Percentiles rank a stretch among this genome's conserved stretches.
Conservation (phyloP, 2,888 invertebrate species). For the Drepanosiphum platanoidis region DNA sequence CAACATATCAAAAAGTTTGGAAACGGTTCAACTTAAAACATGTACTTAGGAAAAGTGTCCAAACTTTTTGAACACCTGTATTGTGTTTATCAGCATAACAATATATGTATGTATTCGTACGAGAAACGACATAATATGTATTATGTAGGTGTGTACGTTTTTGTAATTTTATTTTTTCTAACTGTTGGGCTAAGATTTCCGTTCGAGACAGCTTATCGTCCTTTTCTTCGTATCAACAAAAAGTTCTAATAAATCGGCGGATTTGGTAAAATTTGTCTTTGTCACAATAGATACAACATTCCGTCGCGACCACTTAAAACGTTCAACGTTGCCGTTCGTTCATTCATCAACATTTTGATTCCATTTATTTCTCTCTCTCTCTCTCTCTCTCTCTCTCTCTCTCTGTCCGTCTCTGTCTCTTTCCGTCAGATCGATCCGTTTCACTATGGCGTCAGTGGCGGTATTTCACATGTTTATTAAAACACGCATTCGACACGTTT, state of each 20-base stretch:
- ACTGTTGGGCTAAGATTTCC: neutral
- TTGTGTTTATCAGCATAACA: too few species aligned
- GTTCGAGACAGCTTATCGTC: neutral
- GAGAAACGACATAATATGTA: too few species aligned
- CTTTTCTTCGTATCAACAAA: neutral
- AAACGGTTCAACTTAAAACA: too few species aligned
- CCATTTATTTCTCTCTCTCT: neutral
- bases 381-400: neutral
- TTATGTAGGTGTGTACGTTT: neutral
- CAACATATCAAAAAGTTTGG: too few species aligned
- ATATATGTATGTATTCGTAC: too few species aligned
- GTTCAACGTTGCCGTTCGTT: neutral
- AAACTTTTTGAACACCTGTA: too few species aligned
- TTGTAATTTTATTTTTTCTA: neutral
- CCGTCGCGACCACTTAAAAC: neutral
- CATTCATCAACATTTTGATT: neutral
- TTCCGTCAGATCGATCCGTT: constrained; percentile 16
- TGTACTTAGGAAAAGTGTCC: too few species aligned
- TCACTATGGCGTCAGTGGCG: constrained; percentile 10
- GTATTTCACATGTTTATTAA: constrained; percentile 38
- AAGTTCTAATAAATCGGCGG: neutral
- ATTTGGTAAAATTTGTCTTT: neutral
- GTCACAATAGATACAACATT: neutral
- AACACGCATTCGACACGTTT: constrained; percentile 48
- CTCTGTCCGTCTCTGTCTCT: neutral